Base-by-base conservation (phyloP, 2,113 vertebrate species). In the Nematolebias whitei region DNA sequence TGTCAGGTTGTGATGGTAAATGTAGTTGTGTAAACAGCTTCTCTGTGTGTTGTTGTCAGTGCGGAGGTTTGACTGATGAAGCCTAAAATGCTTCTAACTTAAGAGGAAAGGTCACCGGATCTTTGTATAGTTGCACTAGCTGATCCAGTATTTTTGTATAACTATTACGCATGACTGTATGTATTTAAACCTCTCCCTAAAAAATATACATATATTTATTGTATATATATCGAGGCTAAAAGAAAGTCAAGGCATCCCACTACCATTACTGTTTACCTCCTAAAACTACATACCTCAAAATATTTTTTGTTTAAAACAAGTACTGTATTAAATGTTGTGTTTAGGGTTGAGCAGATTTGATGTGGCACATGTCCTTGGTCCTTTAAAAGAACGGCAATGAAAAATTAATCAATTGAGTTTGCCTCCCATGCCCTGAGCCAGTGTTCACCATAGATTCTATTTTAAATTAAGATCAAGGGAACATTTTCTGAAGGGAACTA, bases 301-400 rank as follows among this genome's bases (percentile, higher is more conserved):
- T 54, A 69, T 52, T 72, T 82, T 87, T 90, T 92, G 77, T 91
- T 88, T 89, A 74, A 81, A 80, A 78, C 57, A 39, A 80, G 72
- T 79, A n/a, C n/a, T n/a, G n/a, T 84, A 85, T 89, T 89, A 85
- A 89, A 86, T 74, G 29, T 64, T 66, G 65, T 68, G 61, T 66
- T 58, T 75, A 75, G 71, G 68, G 60, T 66, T 76, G 75, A 87
- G 76, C 71, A 77, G 82, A 89, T 90, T 86, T 88, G 75, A 90
- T 89, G 82, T 85, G 78, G 84, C 83, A 82, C 78, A 85, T 85
- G 91, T 91, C 91, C 89, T 91, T 92, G 89, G 82, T 86, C 68
- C 74, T 87, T 88, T 86, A 80, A 89, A 91, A 90, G 85, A 87
- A 81, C 52, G 44, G 65, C 76, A 83, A 87, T 89, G 80, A 88